phyloP scores from a whole-genome alignment of 1,140 invertebrate genomes.

The Drosophila sechellia region DNA sequence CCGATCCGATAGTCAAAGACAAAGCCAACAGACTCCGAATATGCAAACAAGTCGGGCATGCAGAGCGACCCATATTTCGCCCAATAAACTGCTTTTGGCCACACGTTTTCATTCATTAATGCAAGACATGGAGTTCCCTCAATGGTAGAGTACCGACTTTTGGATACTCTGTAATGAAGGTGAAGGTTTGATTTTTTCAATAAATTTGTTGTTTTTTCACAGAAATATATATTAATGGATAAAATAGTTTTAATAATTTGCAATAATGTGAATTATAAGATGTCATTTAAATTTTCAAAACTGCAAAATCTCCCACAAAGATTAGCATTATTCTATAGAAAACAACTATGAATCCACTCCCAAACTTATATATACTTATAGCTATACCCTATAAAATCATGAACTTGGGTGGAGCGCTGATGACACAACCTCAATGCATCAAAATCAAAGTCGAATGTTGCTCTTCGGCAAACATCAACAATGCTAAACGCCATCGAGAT shows the following conservation, averaged over 20 bases:
- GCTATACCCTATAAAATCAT: conserved; percentile 5
- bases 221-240: too few relatives aligned
- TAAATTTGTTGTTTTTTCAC: too few relatives aligned
- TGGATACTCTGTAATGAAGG: conserved; percentile 10
- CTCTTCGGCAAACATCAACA: conserved; percentile 19
- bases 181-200: too few relatives aligned
- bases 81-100: conserved; percentile 43
- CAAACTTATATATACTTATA: too few relatives aligned
- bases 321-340: too few relatives aligned
- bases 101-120: conserved; percentile 41
- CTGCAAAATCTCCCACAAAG: too few relatives aligned
- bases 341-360: too few relatives aligned
- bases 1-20: conserved; percentile 28
- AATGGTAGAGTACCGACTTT: not conserved
- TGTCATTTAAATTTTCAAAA: too few relatives aligned
- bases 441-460: conserved; percentile 46
- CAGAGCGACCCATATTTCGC: conserved; percentile 43
- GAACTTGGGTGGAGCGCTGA: conserved; percentile 29
- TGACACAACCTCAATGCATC: conserved; percentile 49
- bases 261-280: too few relatives aligned
- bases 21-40: conserved; percentile 36
- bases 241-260: too few relatives aligned
- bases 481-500: conserved; percentile 15
- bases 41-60: conserved; percentile 53
- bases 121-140: conserved; percentile 16